A percentile compares a stretch with the other conserved stretches of the same genome.
Evolutionary conservation across 2,888 invertebrate species (phyloP).

Genomic region (Coleophora flavipennella): DNA sequence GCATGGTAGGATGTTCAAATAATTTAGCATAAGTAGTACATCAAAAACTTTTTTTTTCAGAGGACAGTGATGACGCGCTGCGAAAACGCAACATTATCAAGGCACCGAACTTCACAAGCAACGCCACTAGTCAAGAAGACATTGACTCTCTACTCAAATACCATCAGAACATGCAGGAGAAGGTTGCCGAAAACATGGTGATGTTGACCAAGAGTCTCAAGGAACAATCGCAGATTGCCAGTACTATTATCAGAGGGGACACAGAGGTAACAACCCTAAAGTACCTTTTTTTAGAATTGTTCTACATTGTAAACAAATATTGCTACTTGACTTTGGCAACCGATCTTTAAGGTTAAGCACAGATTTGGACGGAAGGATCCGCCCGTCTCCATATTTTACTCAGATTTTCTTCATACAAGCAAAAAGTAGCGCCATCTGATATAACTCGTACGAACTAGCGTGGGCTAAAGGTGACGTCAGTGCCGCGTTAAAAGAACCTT

Average conservation of each 20-base stretch:
- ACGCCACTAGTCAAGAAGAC: conserved; percentile 74
- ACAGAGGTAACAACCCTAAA: conserved; percentile 77
- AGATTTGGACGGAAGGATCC: no score
- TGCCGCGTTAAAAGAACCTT: no score
- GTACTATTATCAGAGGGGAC: conserved; percentile 91
- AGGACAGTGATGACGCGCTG: conserved; percentile 55
- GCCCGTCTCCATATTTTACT: no score
- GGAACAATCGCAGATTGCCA: conserved; percentile 91
- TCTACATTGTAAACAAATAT: neutral
- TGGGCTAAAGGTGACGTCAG: no score
- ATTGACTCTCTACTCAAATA: conserved; percentile 87
- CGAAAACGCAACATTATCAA: conserved; percentile 71
- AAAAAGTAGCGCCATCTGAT: no score
- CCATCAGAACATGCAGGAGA: conserved; percentile 91
- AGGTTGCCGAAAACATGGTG: conserved; percentile 96
- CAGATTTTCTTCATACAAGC: no score
- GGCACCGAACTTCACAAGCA: conserved; percentile 59
- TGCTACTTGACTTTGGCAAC: no score
- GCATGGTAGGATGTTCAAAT: no score
- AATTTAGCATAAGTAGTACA: no score
- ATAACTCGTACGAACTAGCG: no score
- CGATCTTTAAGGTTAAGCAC: no score
- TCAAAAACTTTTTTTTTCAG: conserved; percentile 28
- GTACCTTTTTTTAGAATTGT: neutral
- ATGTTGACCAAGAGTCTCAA: conserved; percentile 88